Base-by-base conservation (phyloP, 2,888 invertebrate genomes). In the Sarcophaga carnaria region DNA sequence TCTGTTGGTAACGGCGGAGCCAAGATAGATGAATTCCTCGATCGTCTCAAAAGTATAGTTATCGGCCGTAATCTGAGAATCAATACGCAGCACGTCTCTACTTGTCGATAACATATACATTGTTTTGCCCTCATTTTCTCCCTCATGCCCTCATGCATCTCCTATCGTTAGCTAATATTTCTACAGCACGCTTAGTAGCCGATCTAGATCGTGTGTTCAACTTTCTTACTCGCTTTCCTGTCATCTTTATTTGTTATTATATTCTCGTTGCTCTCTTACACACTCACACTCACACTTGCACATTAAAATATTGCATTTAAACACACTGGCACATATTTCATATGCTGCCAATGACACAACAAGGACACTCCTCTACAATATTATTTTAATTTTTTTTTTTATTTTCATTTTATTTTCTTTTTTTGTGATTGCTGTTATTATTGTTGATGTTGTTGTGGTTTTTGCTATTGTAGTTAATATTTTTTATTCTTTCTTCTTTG, bases 261-360 rank as follows among this genome's bases (percentile, higher is more conserved):
- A 20, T 54, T 8, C 20, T 27, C 27, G 17, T 37, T 45, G 47
- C 60, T 64, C 37, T 63, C 59, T 22, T 20, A 11, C 20, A 64
- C 69, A 62, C 27, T 27, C 8, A 37, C 66, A n/a, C 60, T n/a
- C 27, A 22, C 22, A 75, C n/a, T 22, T 22, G 47, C 6, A 47
- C 17, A 64, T 25, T 20, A 14, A 66, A 14, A 27, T 14, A 20
- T 22, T 70, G 5, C 62, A 62, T 74, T 74, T 67, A 67, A 60
- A 67, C 45, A 75, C 4, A 76, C 49, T 22, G n/a, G 60, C 10
- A 66, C 37, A 6, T 80, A 76, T 80, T 72, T 79, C 80, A 87
- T 87, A 79, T 76, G 75, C 70, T 87, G 81, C 67, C 81, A 84
- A 79, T 87, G 87, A 84, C 79, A 87, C 74, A 75, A 81, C 81